Evolutionary conservation across 2,797 vertebrate genomes (phyloP), one percentile per base, ranked within the genome.

Genomic region (Chrosomus eos): DNA sequence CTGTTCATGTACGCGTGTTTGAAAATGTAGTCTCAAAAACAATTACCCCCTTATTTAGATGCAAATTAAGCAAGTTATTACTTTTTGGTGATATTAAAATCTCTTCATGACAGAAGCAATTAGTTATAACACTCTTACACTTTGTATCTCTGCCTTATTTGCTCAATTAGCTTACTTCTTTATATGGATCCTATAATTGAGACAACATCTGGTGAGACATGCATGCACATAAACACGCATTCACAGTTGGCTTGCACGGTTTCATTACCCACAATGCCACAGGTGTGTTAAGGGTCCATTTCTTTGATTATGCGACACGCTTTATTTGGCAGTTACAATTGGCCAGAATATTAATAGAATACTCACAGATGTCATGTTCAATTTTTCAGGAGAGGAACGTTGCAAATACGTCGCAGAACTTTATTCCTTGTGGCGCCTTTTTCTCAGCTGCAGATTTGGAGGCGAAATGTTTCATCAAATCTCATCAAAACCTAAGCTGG

Each of bases 21-120:
- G 66, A 70, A 85, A 85, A 89, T 72, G 83, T 43, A 77, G 51
- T 55, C 60, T 53, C 14, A 36, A 84, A 83, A 87, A 87, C 74
- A 80, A 86, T 91, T 88, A 89, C 87, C 88, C 90, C 91, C 90
- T 91, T 90, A 91, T 91, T 92, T 89, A 89, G 88, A 91, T 92
- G 89, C 88, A 88, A 90, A 89, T 91, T 88, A 91, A 90, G 89
- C 86, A 89, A 79, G 89, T 87, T 86, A 89, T 88, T 28, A 76
- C 78, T 85, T 90, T 92, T 92, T 86, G 75, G 87, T 91, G 89
- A 87, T 91, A 91, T 88, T 90, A 91, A 90, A 90, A 86, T 86
- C 85, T 83, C 88, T 90, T 88, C 62, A 64, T 86, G 64, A 79
- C 85, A 81, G 83, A 83, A 92, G 80, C 88, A 85, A 90, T 91